Percentiles rank a stretch among this genome's conserved stretches.
These are phyloP conservation scores for Emydoidea blandingii DNA, from an alignment of 2,797 vertebrate species.

Conservation along the genomic window DNA sequence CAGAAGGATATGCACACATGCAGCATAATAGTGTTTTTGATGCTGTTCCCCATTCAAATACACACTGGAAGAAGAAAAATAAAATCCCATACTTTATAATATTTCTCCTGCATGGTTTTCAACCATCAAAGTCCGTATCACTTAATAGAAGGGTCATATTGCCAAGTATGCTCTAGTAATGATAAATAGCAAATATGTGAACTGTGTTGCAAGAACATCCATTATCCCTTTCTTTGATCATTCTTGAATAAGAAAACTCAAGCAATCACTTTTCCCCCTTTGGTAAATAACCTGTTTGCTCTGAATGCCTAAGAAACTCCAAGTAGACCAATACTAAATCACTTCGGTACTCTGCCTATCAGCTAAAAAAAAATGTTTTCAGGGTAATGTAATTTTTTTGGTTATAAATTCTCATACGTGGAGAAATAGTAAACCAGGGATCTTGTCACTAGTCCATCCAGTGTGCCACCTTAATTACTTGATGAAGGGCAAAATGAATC, in stretches of 20 bases:
- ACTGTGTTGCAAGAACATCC: neutral
- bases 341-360: neutral
- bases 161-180: neutral
- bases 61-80: neutral
- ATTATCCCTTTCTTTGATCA: neutral
- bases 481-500: neutral
- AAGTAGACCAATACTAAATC: neutral
- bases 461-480: neutral
- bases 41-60: neutral
- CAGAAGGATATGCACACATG: neutral
- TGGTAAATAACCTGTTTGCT: slow-evolving; percentile 1
- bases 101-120: neutral
- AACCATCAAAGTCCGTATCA: neutral
- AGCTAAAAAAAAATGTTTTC: slow-evolving; percentile 6
- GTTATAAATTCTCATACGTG: slow-evolving; percentile 14
- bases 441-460: neutral
- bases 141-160: neutral
- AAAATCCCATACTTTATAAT: neutral
- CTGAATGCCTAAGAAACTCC: neutral
- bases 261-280: neutral
- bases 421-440: slow-evolving; percentile 6
- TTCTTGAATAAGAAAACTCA: neutral
- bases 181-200: slow-evolving; percentile 3
- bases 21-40: neutral
- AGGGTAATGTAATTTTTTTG: slow-evolving; percentile 33